phyloP scores from a whole-genome alignment of 1,140 invertebrate genomes.

The Caenorhabditis inopinata region DNA sequence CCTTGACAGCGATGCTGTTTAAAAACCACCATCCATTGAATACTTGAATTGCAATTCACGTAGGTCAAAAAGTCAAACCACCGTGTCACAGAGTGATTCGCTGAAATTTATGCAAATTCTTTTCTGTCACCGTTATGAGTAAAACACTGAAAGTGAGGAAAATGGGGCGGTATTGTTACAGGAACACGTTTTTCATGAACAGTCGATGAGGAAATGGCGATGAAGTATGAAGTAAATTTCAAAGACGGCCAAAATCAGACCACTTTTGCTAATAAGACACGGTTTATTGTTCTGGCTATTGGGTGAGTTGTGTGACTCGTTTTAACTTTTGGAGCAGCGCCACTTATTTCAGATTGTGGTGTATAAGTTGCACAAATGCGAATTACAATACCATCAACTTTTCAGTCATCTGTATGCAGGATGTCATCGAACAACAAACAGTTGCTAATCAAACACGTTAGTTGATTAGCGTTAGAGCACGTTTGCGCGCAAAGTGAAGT shows the following conservation, averaged over 20 bases:
- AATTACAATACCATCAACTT: conserved; percentile 28
- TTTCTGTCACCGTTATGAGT: not conserved
- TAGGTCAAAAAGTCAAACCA: not conserved
- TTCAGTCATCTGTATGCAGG: conserved; percentile 50
- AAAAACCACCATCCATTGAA: no score
- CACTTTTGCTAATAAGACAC: not conserved
- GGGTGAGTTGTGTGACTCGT: not conserved
- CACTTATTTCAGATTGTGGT: not conserved
- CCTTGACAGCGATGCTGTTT: no score
- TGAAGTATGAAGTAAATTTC: not conserved
- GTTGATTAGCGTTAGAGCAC: no score
- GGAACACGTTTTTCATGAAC: not conserved
- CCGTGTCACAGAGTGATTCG: not conserved
- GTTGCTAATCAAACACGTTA: not conserved
- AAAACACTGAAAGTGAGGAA: not conserved
- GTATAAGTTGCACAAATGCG: conserved; percentile 22
- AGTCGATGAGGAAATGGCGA: conserved; percentile 1
- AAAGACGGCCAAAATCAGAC: not conserved
- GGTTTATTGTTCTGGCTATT: conserved; percentile 1
- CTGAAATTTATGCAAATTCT: conserved; percentile 21
- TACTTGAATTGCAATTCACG: not conserved
- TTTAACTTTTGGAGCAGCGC: no score
- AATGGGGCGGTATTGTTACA: not conserved
- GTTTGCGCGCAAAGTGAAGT: no score
- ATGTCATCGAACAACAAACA: conserved; percentile 33